Percentiles rank a stretch among this genome's conserved stretches.
Evolutionary conservation across 2,797 vertebrate genomes (phyloP).

Genomic region (Leptatherina wallacei): DNA sequence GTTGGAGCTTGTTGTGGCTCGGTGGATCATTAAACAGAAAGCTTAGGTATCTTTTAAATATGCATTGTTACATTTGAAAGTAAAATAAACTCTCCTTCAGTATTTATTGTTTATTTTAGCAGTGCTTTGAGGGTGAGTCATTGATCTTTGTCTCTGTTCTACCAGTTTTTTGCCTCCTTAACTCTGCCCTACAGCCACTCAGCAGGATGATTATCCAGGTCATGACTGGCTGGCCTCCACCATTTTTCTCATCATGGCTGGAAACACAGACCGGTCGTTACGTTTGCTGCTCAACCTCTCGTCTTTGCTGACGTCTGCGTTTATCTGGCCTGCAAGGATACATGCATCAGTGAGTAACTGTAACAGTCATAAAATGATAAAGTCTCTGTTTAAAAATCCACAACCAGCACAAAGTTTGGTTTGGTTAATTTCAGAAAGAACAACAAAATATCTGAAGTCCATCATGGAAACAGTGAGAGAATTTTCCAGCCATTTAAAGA

Average conservation of each 20-base stretch:
- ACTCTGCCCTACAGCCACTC: slow-evolving; percentile 80
- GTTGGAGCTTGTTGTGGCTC: neutral
- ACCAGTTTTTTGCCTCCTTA: slow-evolving; percentile 79
- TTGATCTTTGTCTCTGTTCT: neutral
- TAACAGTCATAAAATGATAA: neutral
- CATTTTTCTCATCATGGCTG: slow-evolving; percentile 90
- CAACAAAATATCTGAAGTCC: too few relatives aligned
- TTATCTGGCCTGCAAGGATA: slow-evolving; percentile 90
- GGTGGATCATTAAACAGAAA: slow-evolving; percentile 13
- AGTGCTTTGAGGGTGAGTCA: neutral
- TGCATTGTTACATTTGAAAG: neutral
- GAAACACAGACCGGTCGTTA: slow-evolving; percentile 83
- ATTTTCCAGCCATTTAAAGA: too few relatives aligned
- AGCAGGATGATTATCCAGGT: slow-evolving; percentile 82
- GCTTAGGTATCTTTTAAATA: neutral
- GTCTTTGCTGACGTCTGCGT: slow-evolving; percentile 88
- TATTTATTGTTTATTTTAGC: neutral
- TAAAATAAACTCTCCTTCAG: neutral
- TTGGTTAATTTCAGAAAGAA: too few relatives aligned
- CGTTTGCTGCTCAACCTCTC: slow-evolving; percentile 87
- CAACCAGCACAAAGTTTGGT: too few relatives aligned
- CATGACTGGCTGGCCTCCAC: slow-evolving; percentile 94
- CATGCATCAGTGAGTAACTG: slow-evolving; percentile 88
- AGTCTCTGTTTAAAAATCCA: too few relatives aligned
- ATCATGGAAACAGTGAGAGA: too few relatives aligned